Evolutionary conservation across 2,888 invertebrate species (phyloP), one percentile per base, ranked within the genome.

Genomic region (Arctia plantaginis): DNA sequence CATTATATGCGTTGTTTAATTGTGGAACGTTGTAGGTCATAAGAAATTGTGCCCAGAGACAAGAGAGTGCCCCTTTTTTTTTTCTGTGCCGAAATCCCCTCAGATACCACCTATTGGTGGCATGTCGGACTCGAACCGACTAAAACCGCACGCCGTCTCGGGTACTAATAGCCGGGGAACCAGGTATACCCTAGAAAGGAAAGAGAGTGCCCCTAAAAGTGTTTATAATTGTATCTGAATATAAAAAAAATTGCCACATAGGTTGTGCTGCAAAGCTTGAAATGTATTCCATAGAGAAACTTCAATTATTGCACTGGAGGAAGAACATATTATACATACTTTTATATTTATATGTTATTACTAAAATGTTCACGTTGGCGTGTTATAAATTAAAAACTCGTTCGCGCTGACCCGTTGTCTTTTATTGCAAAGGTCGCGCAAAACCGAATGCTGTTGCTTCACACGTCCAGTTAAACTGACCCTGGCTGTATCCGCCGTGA

Each of bases 341-440:
- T 4, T 35, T 35, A 35, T 35, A 35, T 35, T 35, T 35, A 35
- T 35, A n/a, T 2, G 10, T 23, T 55, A 12, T 10, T n/a, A 55
- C 12, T 55, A 12, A 51, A 23, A 51, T 23, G 23, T 23, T 62
- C 41, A 44, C 62, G 30, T 41, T 41, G 7, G 33, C 41, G 23
- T 23, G n/a, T 27, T 33, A 27, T 8, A 64, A 47, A 65, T 73
- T 51, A 27, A 70, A 68, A 66, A 70, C 70, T 59, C 27, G 74
- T 74, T 66, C n/a, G 59, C 18, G 44, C n/a, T 74, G 70, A 70
- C 66, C 66, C 35, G 69, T 7, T 62, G 70, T 64, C 62, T 74
- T 66, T 73, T 69, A 35, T 39, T 67, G 41, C 64, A 74, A 74
- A 74, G 70, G 74, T 74, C 71, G 71, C 71, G 71, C 67, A 64